Conservation (phyloP, 2,888 invertebrate genomes). For the Xylota sylvarum region DNA sequence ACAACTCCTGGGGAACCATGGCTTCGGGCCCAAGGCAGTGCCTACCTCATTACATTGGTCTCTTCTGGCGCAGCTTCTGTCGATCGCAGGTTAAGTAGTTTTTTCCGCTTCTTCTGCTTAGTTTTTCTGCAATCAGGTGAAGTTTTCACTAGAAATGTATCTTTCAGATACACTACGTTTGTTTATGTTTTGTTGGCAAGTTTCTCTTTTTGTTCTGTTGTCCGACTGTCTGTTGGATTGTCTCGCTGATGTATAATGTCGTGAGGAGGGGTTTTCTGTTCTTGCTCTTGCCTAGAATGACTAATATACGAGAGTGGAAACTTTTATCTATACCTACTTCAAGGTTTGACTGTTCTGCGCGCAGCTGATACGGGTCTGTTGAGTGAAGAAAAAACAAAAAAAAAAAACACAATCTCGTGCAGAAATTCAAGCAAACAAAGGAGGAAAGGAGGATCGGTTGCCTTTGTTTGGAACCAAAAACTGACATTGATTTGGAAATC, state of each 20-base stretch:
- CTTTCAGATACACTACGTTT: conserved; percentile 17
- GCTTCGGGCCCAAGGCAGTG: conserved; percentile 40
- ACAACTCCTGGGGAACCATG: background rate
- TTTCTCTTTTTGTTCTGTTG: conserved; percentile 55
- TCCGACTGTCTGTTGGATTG: conserved; percentile 37
- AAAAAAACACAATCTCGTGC: conserved; percentile 5
- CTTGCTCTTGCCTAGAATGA: conserved; percentile 53
- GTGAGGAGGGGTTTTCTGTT: conserved; percentile 51
- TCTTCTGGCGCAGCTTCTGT: conserved; percentile 50
- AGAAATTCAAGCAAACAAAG: conserved; percentile 49
- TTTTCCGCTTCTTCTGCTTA: conserved; percentile 70
- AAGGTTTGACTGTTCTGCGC: background rate
- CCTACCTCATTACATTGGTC: conserved; percentile 37
- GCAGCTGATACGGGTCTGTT: conserved; percentile 7
- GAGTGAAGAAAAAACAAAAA: background rate
- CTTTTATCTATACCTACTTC: conserved; percentile 21
- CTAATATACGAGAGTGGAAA: conserved; percentile 36
- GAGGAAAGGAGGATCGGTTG: conserved; percentile 40
- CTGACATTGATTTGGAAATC: conserved; percentile 11
- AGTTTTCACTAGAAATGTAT: conserved; percentile 68
- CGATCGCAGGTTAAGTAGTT: conserved; percentile 72
- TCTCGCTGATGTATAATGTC: conserved; percentile 35
- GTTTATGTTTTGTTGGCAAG: background rate
- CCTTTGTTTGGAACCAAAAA: conserved; percentile 37
- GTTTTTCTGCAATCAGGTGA: conserved; percentile 71